Conservation (phyloP, 2,888 invertebrate genomes). For the Alviniconcha strummeri region DNA sequence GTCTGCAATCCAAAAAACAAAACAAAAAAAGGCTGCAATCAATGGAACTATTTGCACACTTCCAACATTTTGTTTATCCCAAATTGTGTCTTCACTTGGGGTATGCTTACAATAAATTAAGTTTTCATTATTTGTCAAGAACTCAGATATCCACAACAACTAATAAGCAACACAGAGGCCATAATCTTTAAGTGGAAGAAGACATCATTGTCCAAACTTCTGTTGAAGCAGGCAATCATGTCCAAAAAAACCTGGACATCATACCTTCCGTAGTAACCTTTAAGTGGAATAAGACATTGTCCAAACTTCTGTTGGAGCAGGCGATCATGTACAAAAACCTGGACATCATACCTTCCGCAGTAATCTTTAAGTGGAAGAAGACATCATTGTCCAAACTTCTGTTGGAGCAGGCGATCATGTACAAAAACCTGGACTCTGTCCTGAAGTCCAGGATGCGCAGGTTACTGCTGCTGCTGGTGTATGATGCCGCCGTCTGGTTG, state of each 20-base stretch:
- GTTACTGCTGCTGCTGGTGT: conserved; percentile 5
- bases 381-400: background rate
- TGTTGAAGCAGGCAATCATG: conserved; percentile 29
- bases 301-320: conserved; percentile 14
- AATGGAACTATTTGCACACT: too few relatives aligned
- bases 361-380: conserved; percentile 2
- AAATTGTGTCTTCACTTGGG: too few relatives aligned
- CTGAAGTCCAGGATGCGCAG: background rate
- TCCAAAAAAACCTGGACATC: conserved; percentile 10
- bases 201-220: background rate
- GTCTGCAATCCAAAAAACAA: too few relatives aligned
- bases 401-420: conserved; percentile 31
- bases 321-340: conserved; percentile 19
- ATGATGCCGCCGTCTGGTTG: background rate
- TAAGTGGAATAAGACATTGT: background rate
- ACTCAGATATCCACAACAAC: too few relatives aligned
- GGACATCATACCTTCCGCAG: conserved; percentile 17
- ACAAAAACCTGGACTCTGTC: conserved; percentile 22
- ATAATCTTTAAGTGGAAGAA: background rate
- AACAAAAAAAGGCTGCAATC: too few relatives aligned
- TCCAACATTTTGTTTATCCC: too few relatives aligned
- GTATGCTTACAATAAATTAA: too few relatives aligned
- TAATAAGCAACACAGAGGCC: background rate
- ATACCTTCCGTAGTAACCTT: conserved; percentile 18
- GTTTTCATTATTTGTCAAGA: too few relatives aligned